These are phyloP conservation scores for Pemphredon lugubris DNA, from an alignment of 2,888 invertebrate genomes.

Conservation along the genomic window DNA sequence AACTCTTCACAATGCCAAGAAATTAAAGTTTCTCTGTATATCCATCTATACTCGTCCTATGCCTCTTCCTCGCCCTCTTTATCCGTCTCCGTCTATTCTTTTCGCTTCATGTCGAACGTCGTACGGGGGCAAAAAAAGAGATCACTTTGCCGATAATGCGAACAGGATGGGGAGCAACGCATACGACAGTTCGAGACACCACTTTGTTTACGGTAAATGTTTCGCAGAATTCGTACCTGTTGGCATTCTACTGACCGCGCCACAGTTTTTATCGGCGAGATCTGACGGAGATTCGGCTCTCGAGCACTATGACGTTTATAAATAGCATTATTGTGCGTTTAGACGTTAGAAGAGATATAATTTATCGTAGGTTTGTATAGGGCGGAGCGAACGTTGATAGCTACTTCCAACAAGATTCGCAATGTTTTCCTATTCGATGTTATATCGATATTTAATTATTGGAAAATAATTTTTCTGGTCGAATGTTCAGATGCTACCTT, in stretches of 20 bases:
- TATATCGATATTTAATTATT: no score
- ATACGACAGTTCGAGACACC: conserved; percentile 40
- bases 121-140: conserved; percentile 50
- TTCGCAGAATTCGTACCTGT: conserved; percentile 38
- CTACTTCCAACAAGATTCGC: no score
- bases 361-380: no score
- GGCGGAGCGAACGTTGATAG: no score
- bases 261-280: not conserved
- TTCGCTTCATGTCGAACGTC: conserved; percentile 54
- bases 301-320: no score
- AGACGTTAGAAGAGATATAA: no score
- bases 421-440: no score
- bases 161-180: conserved; percentile 45
- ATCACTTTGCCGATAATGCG: conserved; percentile 52
- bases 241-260: conserved; percentile 18
- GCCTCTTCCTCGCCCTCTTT: conserved; percentile 27
- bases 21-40: conserved; percentile 78
- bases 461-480: no score
- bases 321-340: no score
- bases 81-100: conserved; percentile 31
- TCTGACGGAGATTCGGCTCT: not conserved
- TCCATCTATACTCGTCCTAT: conserved; percentile 65
- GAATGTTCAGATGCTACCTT: no score
- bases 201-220: conserved; percentile 36
- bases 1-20: conserved; percentile 79